Evolutionary conservation across 37 sponge, comb jelly and placozoan species (phyloP).

Genomic region (Crambe crambe): DNA sequence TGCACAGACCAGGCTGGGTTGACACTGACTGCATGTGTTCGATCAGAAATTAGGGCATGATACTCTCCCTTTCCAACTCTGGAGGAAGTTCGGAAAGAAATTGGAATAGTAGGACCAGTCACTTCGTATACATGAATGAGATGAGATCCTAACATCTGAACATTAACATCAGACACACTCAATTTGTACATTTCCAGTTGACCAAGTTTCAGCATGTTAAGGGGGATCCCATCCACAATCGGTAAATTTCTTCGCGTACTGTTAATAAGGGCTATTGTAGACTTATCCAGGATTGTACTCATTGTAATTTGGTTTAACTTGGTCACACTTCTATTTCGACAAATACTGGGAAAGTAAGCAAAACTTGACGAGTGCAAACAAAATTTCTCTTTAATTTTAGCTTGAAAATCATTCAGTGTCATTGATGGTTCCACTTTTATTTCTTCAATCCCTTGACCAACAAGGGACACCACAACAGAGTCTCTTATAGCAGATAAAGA

Average conservation of each 20-base stretch:
- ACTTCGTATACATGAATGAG: slow-evolving; percentile 54
- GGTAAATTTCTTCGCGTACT: slow-evolving; percentile 35
- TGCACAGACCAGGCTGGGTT: slow-evolving; percentile 54
- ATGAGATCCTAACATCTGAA: slow-evolving; percentile 3
- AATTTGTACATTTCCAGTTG: slow-evolving; percentile 26
- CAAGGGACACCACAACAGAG: slow-evolving; percentile 28
- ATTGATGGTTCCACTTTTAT: slow-evolving; percentile 19
- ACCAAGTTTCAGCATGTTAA: background rate
- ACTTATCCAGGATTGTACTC: slow-evolving; percentile 7
- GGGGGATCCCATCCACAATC: slow-evolving; percentile 32
- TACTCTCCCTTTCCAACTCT: background rate
- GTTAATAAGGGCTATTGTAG: slow-evolving; percentile 24
- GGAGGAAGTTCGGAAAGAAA: slow-evolving; percentile 20
- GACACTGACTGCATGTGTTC: slow-evolving; percentile 45
- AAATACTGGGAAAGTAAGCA: slow-evolving; percentile 58
- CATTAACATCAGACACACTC: slow-evolving; percentile 36
- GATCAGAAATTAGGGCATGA: slow-evolving; percentile 28
- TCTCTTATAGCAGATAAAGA: background rate
- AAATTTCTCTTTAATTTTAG: slow-evolving; percentile 21
- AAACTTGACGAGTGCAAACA: slow-evolving; percentile 33
- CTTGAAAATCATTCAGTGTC: slow-evolving; percentile 42
- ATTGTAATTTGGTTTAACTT: background rate
- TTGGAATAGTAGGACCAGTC: slow-evolving; percentile 64
- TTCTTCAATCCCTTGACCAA: slow-evolving; percentile 49
- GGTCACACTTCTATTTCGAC: background rate